Conservation (phyloP, 1,140 invertebrate genomes). For the Diabrotica virgifera region DNA sequence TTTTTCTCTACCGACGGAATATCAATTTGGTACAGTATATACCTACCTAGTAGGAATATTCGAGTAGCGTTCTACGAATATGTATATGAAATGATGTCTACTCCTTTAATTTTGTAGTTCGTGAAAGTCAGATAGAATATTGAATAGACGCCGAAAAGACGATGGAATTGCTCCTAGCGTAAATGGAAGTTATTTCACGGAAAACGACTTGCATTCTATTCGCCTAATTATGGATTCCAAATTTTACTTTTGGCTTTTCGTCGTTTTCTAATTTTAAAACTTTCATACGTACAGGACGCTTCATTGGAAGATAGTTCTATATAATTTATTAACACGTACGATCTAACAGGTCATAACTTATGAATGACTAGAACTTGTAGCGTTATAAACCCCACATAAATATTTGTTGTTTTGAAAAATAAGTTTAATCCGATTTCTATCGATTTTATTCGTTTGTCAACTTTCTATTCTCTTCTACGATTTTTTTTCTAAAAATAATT, state of each 20-base stretch:
- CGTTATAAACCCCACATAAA: no score
- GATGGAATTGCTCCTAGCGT: not conserved
- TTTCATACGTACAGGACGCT: no score
- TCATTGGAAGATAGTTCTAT: no score
- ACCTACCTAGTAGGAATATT: constrained; percentile 4
- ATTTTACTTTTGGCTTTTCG: not conserved
- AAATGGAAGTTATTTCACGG: not conserved
- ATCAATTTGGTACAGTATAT: constrained; percentile 10
- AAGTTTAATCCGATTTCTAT: no score
- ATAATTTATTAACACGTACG: no score
- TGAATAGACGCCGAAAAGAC: constrained; percentile 10
- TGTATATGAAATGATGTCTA: constrained; percentile 13
- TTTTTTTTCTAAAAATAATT: no score
- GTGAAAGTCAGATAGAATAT: constrained; percentile 6
- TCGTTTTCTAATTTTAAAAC: no score
- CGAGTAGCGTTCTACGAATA: constrained; percentile 8
- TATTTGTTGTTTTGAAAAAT: no score
- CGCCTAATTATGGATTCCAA: not conserved
- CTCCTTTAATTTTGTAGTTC: constrained; percentile 8
- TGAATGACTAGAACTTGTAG: no score
- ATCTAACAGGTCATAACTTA: no score
- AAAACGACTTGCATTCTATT: not conserved
- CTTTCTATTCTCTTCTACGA: no score
- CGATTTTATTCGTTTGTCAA: no score
- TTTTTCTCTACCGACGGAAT: constrained; percentile 6